Percentiles rank a stretch among this genome's conserved stretches.
Evolutionary conservation across 2,888 invertebrate genomes (phyloP).

Genomic region (Mactromeris polynyma): DNA sequence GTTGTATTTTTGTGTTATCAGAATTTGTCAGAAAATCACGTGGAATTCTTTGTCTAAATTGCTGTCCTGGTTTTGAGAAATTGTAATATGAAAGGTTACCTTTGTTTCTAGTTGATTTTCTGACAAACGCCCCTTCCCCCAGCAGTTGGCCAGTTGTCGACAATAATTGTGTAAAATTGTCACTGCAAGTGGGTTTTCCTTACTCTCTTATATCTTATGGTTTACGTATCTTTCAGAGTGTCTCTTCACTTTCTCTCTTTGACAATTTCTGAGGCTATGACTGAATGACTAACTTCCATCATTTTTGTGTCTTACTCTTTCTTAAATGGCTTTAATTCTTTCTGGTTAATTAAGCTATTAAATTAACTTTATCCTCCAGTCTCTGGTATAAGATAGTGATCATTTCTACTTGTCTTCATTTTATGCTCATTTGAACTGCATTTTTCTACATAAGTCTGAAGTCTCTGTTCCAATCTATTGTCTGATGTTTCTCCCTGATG

Average conservation of each 20-base stretch:
- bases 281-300: too few relatives aligned
- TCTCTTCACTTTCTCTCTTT: background rate
- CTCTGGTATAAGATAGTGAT: too few relatives aligned
- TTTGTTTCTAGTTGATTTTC: background rate
- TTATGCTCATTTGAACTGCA: too few relatives aligned
- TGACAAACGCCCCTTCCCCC: background rate
- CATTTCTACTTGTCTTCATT: too few relatives aligned
- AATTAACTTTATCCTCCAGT: too few relatives aligned
- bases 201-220: background rate
- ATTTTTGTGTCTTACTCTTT: too few relatives aligned
- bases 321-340: too few relatives aligned
- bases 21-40: conserved; percentile 6
- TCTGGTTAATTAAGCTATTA: too few relatives aligned
- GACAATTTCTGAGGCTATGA: background rate
- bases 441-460: too few relatives aligned
- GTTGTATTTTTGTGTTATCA: background rate
- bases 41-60: background rate
- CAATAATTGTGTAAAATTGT: conserved; percentile 1
- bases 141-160: background rate
- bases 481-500: too few relatives aligned
- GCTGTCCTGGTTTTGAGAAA: background rate
- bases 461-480: too few relatives aligned
- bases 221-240: background rate
- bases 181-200: conserved; percentile 10
- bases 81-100: background rate